Evolutionary conservation across 1,140 invertebrate genomes (phyloP).

Genomic region (Ceratina australensis): DNA sequence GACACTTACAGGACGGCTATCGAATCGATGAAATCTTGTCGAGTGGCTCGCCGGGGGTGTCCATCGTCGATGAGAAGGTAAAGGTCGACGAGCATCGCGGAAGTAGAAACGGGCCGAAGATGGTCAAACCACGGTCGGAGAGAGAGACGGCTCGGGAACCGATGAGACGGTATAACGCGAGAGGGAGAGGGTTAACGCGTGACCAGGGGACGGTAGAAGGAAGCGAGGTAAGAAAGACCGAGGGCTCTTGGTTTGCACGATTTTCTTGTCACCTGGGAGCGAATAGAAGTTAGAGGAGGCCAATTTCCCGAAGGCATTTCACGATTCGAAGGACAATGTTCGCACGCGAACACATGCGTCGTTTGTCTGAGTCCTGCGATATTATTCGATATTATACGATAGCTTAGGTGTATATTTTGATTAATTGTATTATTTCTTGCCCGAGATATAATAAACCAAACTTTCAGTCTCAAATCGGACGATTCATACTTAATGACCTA

Average conservation of each 20-base stretch:
- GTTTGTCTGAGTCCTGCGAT: constrained; percentile 9
- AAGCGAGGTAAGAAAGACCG: constrained; percentile 58
- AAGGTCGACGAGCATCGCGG: constrained; percentile 51
- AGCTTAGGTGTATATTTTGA: too few relatives aligned
- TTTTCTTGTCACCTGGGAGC: constrained; percentile 70
- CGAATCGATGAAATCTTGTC: constrained; percentile 58
- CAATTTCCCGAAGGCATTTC: constrained; percentile 71
- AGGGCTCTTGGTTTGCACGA: constrained; percentile 64
- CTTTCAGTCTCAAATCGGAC: too few relatives aligned
- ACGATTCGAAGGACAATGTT: constrained; percentile 64
- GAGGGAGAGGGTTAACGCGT: not conserved
- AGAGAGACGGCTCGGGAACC: not conserved
- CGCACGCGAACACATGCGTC: constrained; percentile 46
- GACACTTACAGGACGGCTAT: constrained; percentile 58
- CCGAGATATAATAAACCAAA: too few relatives aligned
- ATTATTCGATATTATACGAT: too few relatives aligned
- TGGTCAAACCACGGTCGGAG: not conserved
- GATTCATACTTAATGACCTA: too few relatives aligned
- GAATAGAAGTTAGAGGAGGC: constrained; percentile 70
- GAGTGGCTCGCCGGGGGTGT: constrained; percentile 52
- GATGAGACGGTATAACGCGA: too few relatives aligned
- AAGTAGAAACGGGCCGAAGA: not conserved
- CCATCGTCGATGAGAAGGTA: constrained; percentile 54
- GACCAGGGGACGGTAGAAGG: not conserved
- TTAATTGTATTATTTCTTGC: too few relatives aligned